These are phyloP conservation scores for Corythaixoides concolor DNA, from an alignment of 2,113 vertebrate genomes.

Conservation along the genomic window DNA sequence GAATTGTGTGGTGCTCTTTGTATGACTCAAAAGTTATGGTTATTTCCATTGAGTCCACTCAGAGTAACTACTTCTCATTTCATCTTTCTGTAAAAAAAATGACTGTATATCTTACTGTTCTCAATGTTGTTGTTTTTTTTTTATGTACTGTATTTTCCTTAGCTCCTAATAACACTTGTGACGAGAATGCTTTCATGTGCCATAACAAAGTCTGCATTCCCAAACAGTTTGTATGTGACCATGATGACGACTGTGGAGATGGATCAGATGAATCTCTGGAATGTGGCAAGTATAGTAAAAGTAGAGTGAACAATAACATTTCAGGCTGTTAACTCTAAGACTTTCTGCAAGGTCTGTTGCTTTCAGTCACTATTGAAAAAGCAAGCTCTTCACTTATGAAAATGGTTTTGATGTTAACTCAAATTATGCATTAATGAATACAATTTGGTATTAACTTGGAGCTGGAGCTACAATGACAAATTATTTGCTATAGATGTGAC, in stretches of 20 bases:
- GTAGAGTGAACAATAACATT: background rate
- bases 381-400: background rate
- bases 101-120: background rate
- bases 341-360: background rate
- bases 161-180: conserved; percentile 97
- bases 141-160: conserved; percentile 42
- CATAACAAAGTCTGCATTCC: conserved; percentile 92
- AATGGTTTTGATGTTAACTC: background rate
- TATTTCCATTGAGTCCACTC: background rate
- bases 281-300: conserved; percentile 84
- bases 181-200: conserved; percentile 92
- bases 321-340: background rate
- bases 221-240: conserved; percentile 92
- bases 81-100: background rate
- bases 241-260: conserved; percentile 95
- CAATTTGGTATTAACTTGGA: background rate
- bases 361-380: background rate
- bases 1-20: background rate
- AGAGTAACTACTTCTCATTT: background rate
- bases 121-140: background rate
- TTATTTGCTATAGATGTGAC: background rate
- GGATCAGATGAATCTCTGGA: conserved; percentile 92
- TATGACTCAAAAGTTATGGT: background rate
- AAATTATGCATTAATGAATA: background rate
- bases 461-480: background rate